These are phyloP conservation scores for Aspiorhynchus laticeps DNA, from an alignment of 2,113 vertebrate species.

Conservation along the genomic window DNA sequence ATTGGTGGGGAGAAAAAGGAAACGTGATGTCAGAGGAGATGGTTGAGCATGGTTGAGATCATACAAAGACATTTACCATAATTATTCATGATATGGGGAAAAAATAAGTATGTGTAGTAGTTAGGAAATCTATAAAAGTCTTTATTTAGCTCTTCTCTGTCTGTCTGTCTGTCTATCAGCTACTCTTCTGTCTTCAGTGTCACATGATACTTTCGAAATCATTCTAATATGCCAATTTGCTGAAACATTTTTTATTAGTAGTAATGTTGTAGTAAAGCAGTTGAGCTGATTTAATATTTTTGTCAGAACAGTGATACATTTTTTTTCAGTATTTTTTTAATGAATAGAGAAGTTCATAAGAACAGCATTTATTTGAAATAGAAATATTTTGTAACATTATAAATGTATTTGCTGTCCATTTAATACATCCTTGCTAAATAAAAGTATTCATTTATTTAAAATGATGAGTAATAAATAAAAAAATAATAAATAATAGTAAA, in stretches of 20 bases:
- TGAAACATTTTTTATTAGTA: neutral
- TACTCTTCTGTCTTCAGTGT: neutral
- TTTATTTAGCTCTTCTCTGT: neutral
- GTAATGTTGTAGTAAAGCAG: neutral
- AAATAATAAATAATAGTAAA: too few species aligned
- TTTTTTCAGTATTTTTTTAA: neutral
- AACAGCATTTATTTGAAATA: neutral
- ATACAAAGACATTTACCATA: neutral
- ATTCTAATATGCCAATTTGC: neutral
- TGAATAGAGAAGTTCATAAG: neutral
- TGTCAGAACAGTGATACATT: neutral
- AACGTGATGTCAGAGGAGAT: slow-evolving; percentile 77
- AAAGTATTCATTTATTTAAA: neutral
- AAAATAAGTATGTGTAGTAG: neutral
- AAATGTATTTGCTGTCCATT: neutral
- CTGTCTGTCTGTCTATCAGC: neutral
- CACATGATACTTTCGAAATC: neutral
- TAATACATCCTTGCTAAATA: neutral
- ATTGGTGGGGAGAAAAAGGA: slow-evolving; percentile 73
- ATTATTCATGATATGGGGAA: neutral
- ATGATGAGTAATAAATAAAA: neutral
- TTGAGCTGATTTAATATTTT: neutral
- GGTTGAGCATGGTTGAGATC: slow-evolving; percentile 75
- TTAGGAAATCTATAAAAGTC: neutral
- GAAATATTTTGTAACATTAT: neutral